Base-by-base conservation (phyloP, 2,113 vertebrate genomes). In the Setophaga coronata region DNA sequence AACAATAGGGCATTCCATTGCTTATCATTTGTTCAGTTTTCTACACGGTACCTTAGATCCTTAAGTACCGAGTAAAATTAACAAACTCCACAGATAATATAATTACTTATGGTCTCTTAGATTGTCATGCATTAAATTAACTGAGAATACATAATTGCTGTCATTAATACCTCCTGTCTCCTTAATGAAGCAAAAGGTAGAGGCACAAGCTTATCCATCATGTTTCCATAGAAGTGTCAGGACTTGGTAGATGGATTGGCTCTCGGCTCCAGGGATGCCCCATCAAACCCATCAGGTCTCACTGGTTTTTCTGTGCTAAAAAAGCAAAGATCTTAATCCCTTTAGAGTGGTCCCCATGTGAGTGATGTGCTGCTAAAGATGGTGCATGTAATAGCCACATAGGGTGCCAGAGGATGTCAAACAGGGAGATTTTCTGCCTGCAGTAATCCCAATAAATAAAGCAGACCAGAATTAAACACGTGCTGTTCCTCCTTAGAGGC, bases 121-220 rank as follows among this genome's bases (percentile, higher is more conserved):
- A 56, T 56, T 81, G 47, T 23, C 58, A 60, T 28, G 25, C 43
- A 50, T 88, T 85, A 89, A 92, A 92, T 93, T 85, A 95, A 80
- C 62, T 65, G 69, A 57, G 67, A 90, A 82, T 77, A 57, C 2
- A 5, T 93, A 97, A 91, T 74, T 93, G 67, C 70, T 90, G 40
- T 78, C 85, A 88, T 91, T 92, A 94, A 95, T 89, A 91, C 58
- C 70, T 64, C 45, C 67, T 85, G 66, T 92, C 71, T 89, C 51
- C n/a, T 62, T 90, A 97, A 94, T 56, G 61, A 89, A 87, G 73
- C 45, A 48, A 82, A 56, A 87, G 53, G 36, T 53, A 45, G 42
- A 82, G 34, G 18, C 42, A 53, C 33, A 82, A 69, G 25, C 43
- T 62, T 47, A 71, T 58, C 42, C 47, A 57, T 31, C 18, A 10